Conservation (phyloP, 1,140 invertebrate species). For the Belonocnema kinseyi region DNA sequence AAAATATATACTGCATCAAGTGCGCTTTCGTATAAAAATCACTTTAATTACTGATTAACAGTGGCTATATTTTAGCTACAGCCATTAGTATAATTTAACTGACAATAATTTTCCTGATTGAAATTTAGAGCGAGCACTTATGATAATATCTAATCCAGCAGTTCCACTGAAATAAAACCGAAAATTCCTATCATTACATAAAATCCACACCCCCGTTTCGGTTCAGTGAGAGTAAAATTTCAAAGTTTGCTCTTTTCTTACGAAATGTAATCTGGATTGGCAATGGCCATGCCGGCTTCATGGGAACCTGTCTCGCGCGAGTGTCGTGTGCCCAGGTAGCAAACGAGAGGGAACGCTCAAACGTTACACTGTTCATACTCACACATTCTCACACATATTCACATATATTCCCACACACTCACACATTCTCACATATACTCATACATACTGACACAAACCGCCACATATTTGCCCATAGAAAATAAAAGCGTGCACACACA, state of each 20-base stretch:
- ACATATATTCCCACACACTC: too few relatives aligned
- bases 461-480: too few relatives aligned
- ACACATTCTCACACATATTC: neutral
- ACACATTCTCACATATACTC: neutral
- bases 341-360: conserved; percentile 37
- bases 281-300: conserved; percentile 63
- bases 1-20: too few relatives aligned
- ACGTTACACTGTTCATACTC: neutral
- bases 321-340: conserved; percentile 29
- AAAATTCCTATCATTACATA: neutral
- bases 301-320: conserved; percentile 46
- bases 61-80: too few relatives aligned
- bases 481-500: neutral
- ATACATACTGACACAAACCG: neutral
- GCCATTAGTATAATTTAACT: too few relatives aligned
- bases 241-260: conserved; percentile 24
- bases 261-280: conserved; percentile 56
- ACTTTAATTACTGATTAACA: too few relatives aligned
- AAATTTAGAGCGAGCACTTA: too few relatives aligned
- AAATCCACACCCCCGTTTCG: neutral
- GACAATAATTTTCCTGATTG: too few relatives aligned
- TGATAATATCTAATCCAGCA: too few relatives aligned
- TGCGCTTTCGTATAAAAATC: too few relatives aligned
- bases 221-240: conserved; percentile 8
- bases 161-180: neutral